Evolutionary conservation across 2,113 vertebrate species (phyloP), one percentile per base, ranked within the genome.

Genomic region (Otolemur garnettii): DNA sequence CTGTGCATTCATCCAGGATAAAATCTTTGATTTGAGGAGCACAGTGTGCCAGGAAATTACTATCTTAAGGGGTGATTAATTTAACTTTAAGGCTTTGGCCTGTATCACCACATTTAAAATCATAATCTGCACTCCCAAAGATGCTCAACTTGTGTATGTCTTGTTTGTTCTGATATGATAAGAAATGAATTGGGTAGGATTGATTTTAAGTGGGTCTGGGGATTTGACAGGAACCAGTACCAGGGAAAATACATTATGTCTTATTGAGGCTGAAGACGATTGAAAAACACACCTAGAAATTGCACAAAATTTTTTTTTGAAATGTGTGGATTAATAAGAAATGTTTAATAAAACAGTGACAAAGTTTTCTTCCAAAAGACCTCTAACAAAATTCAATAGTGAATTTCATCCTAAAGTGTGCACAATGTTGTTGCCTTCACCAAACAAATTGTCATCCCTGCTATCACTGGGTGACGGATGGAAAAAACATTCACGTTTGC

Each of bases 101-200:
- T 66, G 3, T 22, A 90, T 96, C 33, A 60, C 59, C n/a, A 80
- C 21, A 96, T 96, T 91, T 96, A 22, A 93, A 97, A 88, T 87
- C 53, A 75, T 35, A 84, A 84, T 92, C 24, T 85, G 24, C 6
- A 74, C 82, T 87, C 42, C 4, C 42, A 53, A 80, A 92, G 17
- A 93, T 26, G 15, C 30, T 42, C 14, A 64, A 24, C 7, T 74
- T 53, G n/a, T 50, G 4, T 64, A n/a, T 83, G 53, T 94, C 28
- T 55, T 82, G 15, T 91, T 85, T 90, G n/a, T 87, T 93, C 57
- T 88, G 26, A 69, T 66, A 38, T 71, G 33, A 72, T 45, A 30
- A 64, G 75, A 91, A 81, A 53, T 19, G 26, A 79, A 93, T 62
- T 2, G 82, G 13, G 10, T 86, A 1, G 11, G 21, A 82, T 87